phyloP scores from a whole-genome alignment of 2,888 invertebrate species.

The Ashinkailepas kermadecensis region DNA sequence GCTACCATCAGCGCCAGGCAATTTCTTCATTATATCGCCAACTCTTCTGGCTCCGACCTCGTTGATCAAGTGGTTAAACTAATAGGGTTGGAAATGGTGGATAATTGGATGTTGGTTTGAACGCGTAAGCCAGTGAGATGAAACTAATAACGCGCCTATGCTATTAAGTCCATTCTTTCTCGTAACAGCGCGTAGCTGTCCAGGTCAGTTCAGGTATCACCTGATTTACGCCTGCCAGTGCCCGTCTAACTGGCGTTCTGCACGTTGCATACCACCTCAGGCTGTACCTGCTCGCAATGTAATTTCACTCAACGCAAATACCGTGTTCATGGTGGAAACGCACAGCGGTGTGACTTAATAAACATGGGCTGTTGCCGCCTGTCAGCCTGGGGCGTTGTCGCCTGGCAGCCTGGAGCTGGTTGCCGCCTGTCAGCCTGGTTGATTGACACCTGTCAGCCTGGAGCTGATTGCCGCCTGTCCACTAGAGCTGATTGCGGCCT shows the following conservation, averaged over 20 bases:
- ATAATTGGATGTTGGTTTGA: slow-evolving; percentile 15
- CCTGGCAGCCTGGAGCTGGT: no score
- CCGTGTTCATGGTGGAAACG: background rate
- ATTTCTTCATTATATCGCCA: background rate
- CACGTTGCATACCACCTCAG: background rate
- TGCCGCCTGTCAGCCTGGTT: no score
- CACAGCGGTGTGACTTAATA: slow-evolving; percentile 6
- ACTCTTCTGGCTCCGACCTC: slow-evolving; percentile 1
- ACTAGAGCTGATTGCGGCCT: no score
- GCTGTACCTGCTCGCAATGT: background rate
- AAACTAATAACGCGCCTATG: slow-evolving; percentile 18
- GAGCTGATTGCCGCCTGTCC: no score
- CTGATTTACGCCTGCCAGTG: background rate
- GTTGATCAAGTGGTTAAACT: slow-evolving; percentile 23
- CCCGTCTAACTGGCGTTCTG: slow-evolving; percentile 3
- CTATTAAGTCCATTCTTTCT: slow-evolving; percentile 10
- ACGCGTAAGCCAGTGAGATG: slow-evolving; percentile 7
- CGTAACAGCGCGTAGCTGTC: background rate
- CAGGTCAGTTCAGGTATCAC: background rate
- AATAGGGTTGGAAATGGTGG: slow-evolving; percentile 17
- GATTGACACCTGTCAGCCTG: no score
- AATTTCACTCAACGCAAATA: slow-evolving; percentile 5
- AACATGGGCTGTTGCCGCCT: background rate
- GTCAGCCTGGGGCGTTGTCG: no score
- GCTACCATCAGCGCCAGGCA: no score